phyloP scores from a whole-genome alignment of 2,113 vertebrate species.

The Oxygymnocypris stewartii region DNA sequence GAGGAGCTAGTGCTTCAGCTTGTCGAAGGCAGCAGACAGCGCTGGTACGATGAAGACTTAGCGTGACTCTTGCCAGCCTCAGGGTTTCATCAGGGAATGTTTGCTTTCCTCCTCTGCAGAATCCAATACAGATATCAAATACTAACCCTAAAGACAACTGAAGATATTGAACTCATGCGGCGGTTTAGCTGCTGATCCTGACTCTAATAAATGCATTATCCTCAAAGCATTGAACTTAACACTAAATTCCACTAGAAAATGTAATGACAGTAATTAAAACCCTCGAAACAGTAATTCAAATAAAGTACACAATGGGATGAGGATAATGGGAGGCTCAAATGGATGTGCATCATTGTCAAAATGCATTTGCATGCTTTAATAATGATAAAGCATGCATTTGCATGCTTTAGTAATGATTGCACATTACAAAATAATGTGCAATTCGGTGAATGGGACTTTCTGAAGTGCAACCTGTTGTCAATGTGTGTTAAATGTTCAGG shows the following conservation, averaged over 20 bases:
- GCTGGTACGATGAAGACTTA: not conserved
- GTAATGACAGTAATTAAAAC: too few relatives aligned
- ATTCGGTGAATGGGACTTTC: not conserved
- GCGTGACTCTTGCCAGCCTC: not conserved
- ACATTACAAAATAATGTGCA: not conserved
- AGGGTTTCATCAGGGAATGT: conserved; percentile 5
- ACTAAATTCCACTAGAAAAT: not conserved
- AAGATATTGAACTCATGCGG: not conserved
- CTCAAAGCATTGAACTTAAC: not conserved
- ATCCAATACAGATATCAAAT: not conserved
- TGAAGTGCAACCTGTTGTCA: not conserved
- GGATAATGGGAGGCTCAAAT: too few relatives aligned
- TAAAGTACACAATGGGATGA: not conserved
- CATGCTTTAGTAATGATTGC: not conserved
- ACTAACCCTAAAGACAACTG: not conserved
- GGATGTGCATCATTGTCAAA: not conserved
- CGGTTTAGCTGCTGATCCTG: not conserved
- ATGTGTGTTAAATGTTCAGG: not conserved
- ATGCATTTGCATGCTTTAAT: not conserved
- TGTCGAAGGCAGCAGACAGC: not conserved
- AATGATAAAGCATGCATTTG: too few relatives aligned
- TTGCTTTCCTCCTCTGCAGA: not conserved
- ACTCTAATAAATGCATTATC: conserved; percentile 18
- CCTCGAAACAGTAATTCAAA: too few relatives aligned
- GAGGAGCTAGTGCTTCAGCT: not conserved